These are phyloP conservation scores for Albula glossodonta DNA, from an alignment of 2,113 vertebrate genomes.

Conservation along the genomic window DNA sequence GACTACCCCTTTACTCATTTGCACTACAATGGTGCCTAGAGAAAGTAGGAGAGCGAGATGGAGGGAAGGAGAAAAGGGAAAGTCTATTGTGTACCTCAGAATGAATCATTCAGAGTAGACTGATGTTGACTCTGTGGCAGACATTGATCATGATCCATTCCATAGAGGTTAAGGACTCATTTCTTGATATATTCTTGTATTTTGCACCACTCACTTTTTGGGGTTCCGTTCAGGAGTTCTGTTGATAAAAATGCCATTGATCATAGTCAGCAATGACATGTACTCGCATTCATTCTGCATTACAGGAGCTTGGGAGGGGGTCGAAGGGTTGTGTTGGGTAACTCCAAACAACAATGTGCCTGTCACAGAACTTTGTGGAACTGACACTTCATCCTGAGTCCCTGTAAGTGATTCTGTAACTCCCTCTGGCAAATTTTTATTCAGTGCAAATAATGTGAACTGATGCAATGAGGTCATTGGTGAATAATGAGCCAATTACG, in stretches of 20 bases:
- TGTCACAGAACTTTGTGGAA: neutral
- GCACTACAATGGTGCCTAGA: neutral
- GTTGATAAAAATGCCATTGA: too few species aligned
- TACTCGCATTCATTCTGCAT: neutral
- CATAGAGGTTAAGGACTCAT: neutral
- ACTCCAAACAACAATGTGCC: neutral
- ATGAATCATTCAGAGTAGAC: neutral
- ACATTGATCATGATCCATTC: neutral
- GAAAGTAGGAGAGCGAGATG: neutral
- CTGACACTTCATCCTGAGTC: neutral
- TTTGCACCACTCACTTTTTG: neutral
- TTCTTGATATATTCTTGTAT: neutral
- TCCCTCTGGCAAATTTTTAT: neutral
- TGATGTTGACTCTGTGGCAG: neutral
- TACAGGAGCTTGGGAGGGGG: neutral
- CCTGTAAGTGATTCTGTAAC: neutral
- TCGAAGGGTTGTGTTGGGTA: too few species aligned
- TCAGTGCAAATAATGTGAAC: neutral
- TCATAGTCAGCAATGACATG: too few species aligned
- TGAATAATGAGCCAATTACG: neutral
- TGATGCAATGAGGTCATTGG: conserved; percentile 13
- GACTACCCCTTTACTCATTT: neutral
- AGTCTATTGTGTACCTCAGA: neutral
- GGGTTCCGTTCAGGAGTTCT: too few species aligned
- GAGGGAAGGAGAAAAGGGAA: neutral